Evolutionary conservation across 2,888 invertebrate genomes (phyloP).

Genomic region (Idaea dimidiata): DNA sequence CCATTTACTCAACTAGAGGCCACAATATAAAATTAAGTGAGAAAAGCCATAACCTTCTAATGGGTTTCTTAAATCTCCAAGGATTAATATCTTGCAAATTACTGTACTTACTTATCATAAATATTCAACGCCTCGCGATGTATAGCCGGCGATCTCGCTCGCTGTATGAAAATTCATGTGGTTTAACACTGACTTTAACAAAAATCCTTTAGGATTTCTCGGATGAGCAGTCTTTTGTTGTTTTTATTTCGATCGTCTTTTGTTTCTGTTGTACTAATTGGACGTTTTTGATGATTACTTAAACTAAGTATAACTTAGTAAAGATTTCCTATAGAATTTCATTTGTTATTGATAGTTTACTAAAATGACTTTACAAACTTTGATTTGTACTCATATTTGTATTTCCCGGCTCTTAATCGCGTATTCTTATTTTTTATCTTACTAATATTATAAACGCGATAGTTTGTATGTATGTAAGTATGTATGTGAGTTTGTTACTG

Average conservation of each 20-base stretch:
- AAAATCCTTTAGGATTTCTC: background rate
- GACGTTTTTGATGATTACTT: too few species aligned
- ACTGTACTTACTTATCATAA: conserved; percentile 26
- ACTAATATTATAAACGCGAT: too few species aligned
- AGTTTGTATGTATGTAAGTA: too few species aligned
- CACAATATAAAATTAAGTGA: conserved; percentile 26
- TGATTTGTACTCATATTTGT: too few species aligned
- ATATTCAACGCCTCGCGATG: conserved; percentile 23
- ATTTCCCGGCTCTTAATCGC: too few species aligned
- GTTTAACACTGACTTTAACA: background rate
- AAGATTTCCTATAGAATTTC: too few species aligned
- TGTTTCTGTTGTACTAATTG: too few species aligned
- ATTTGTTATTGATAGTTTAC: too few species aligned
- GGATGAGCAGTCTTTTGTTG: background rate
- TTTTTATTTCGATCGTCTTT: background rate
- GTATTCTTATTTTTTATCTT: too few species aligned
- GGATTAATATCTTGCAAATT: conserved; percentile 38
- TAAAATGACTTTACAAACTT: too few species aligned
- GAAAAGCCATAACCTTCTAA: conserved; percentile 36
- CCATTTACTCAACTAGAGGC: conserved; percentile 20
- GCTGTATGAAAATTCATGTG: background rate
- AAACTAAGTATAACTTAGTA: too few species aligned
- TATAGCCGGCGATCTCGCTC: background rate
- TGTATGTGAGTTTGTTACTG: too few species aligned
- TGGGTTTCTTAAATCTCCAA: conserved; percentile 35